Base-by-base conservation (phyloP, 2,797 vertebrate genomes). In the Eptatretus atami region DNA sequence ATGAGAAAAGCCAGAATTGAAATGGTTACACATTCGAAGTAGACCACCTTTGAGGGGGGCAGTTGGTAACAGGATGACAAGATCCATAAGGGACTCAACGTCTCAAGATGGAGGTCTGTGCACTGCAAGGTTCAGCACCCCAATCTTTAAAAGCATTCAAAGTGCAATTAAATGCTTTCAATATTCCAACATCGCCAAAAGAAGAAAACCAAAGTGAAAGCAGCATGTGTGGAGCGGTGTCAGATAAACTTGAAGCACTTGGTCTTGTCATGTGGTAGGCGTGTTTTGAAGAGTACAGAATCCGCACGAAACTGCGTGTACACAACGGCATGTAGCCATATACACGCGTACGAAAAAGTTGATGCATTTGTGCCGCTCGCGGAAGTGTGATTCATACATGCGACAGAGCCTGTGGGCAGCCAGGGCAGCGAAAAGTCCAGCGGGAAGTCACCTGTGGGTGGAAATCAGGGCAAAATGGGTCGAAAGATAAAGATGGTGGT, bases 221-320 rank as follows among this genome's bases (percentile, higher is more conserved):
- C 6, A 4, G 6, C 6, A 44, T 4, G 31, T 44, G 6, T 8
- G 31, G 31, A 44, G 31, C 31, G 6, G 31, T 25, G 75, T 86
- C 65, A 98, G 69, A 98, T 98, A 79, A 98, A 98, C 73, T 98
- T 98, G 78, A 98, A 96, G 74, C 92, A 98, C 68, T 98, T 98
- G 61, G 92, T 98, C 78, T 96, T 98, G 74, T 98, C 92, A 1
- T 98, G 92, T 63, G 92, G 92, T 65, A 98, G 74, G 65, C 92
- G 83, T 4, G 88, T 96, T 78, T 98, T 96, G 73, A 98, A 98
- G 68, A 98, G 80, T 65, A 98, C 92, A 0, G 92, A 98, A 77
- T 96, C 92, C 69, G 95, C 92, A 0, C 92, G 80, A 69, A 98
- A 98, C 75, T 98, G 92, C 0, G 92, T 98, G 76, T 95, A 96